Evolutionary conservation across 1,140 invertebrate species (phyloP).

Genomic region (Calliphora vicina): DNA sequence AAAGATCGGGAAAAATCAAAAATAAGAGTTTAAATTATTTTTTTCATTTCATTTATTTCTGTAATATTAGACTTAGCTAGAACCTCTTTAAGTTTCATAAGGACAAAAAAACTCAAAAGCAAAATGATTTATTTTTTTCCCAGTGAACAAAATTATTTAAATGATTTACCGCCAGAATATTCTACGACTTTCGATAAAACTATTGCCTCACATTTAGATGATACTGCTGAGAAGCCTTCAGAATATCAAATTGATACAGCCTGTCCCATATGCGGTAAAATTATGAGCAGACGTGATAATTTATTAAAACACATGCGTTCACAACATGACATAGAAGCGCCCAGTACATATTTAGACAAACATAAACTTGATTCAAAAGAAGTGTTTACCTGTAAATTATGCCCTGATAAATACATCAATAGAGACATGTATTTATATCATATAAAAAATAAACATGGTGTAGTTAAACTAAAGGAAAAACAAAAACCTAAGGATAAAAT

Average conservation of each 20-base stretch:
- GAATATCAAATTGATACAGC: neutral
- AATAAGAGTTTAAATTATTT: too few relatives aligned
- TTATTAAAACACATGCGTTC: conserved; percentile 2
- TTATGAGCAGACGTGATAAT: neutral
- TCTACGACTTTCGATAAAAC: too few relatives aligned
- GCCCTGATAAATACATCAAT: neutral
- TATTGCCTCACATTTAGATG: too few relatives aligned
- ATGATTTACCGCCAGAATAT: neutral
- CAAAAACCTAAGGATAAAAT: neutral
- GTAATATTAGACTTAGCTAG: too few relatives aligned
- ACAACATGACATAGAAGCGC: neutral
- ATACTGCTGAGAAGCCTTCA: neutral
- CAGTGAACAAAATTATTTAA: neutral
- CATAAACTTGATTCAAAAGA: neutral
- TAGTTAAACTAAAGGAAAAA: neutral
- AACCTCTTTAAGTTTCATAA: too few relatives aligned
- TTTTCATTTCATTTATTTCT: too few relatives aligned
- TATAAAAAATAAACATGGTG: neutral
- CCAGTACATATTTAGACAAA: neutral
- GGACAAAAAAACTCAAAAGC: too few relatives aligned
- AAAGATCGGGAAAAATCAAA: too few relatives aligned
- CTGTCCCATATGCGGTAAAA: neutral
- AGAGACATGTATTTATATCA: neutral
- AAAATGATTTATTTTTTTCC: neutral
- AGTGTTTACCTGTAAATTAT: neutral